Base-by-base conservation (phyloP, 2,113 vertebrate genomes). In the Mesoclemmys tuberculata region DNA sequence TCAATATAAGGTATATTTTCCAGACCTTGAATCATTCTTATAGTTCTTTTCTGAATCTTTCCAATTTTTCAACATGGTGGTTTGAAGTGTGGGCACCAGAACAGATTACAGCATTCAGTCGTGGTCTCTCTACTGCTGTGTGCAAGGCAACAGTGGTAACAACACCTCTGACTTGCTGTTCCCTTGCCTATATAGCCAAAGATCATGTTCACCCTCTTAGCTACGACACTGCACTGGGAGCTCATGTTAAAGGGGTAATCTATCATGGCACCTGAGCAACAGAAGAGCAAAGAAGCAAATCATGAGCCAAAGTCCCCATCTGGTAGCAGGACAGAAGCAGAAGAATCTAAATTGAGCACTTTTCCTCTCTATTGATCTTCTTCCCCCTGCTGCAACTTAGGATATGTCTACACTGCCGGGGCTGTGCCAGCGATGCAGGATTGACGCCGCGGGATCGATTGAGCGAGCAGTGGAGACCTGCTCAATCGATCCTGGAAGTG, bases 151-250 rank as follows among this genome's bases (percentile, higher is more conserved):
- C 4, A 68, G 24, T 75, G 14, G 24, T n/a, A 82, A 44, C 10
- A 31, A 18, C 1, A 4, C 4, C 2, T 29, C 38, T 6, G 2
- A 27, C 12, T 56, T 74, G 35, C 44, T 0, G 0, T 1, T 26
- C 84, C 49, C 71, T 12, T 8, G 31, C 24, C 35, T 71, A 85
- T 90, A 7, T 2, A 27, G 48, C n/a, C 46, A 85, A 95, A 49
- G 0, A 80, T 2, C n/a, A 1, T 2, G 12, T 14, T 48, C 2
- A 41, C 2, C 35, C 24, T 26, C 61, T 7, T 52, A 85, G 54
- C 49, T 90, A 80, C 26, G 27, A 46, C 74, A 77, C 31, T 93
- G 75, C 27, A 92, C 22, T 27, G 44, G 80, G 14, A 92, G 24
- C 35, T 84, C 14, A 3, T 3, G 35, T 44, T 74, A 27, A 82